A percentile compares a stretch with the other conserved stretches of the same genome.
These are phyloP conservation scores for Philotrypesis tridentata DNA, from an alignment of 1,140 invertebrate genomes.

Conservation along the genomic window DNA sequence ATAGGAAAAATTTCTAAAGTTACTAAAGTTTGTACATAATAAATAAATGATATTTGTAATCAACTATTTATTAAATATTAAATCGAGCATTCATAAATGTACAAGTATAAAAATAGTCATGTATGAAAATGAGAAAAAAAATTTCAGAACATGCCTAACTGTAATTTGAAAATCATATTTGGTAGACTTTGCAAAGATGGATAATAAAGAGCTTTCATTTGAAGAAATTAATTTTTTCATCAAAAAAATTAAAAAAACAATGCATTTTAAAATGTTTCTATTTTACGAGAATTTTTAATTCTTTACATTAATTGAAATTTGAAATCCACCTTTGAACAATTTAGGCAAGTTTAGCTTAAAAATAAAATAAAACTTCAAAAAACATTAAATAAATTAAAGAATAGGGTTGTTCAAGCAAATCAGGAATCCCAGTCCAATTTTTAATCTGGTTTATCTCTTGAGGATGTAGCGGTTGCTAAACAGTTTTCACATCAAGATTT, in stretches of 20 bases:
- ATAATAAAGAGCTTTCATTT: background rate
- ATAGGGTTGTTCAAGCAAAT: constrained; percentile 39
- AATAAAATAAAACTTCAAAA: constrained; percentile 20
- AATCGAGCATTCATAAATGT: constrained; percentile 29
- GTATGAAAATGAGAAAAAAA: background rate
- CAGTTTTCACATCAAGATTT: constrained; percentile 35
- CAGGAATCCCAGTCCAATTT: constrained; percentile 35
- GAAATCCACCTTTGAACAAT: background rate
- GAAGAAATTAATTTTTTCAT: background rate
- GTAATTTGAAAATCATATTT: background rate
- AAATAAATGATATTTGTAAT: background rate
- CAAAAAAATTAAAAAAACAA: too few species aligned
- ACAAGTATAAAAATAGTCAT: background rate
- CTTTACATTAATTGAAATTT: background rate
- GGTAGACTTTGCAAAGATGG: background rate
- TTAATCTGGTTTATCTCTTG: constrained; percentile 40
- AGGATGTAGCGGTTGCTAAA: constrained; percentile 40
- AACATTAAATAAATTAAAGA: constrained; percentile 21
- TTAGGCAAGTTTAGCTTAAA: constrained; percentile 34
- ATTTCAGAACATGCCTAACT: constrained; percentile 20
- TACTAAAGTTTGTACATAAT: background rate
- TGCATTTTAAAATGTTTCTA: too few species aligned
- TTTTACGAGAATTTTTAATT: background rate
- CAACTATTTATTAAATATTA: background rate
- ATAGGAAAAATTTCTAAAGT: constrained; percentile 65